Conservation (phyloP, 2,888 invertebrate species). For the Eurytoma californica region DNA sequence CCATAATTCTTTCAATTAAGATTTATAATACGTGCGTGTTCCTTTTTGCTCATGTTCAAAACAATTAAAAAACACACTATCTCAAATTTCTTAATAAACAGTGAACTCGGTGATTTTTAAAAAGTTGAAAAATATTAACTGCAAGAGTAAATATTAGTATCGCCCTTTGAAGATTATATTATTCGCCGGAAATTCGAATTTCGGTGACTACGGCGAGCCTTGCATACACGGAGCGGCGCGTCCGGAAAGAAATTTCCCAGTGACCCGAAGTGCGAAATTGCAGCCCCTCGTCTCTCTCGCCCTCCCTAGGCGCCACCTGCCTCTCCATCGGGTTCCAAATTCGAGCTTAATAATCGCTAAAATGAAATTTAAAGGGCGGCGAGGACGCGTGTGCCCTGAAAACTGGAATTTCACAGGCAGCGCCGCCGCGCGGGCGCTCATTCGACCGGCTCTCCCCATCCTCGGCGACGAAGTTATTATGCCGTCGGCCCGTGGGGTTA, state of each 20-base stretch:
- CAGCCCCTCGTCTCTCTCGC: background rate
- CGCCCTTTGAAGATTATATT: background rate
- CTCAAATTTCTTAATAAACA: no score
- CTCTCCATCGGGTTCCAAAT: slow-evolving; percentile 59
- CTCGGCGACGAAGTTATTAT: slow-evolving; percentile 57
- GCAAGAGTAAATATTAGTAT: background rate
- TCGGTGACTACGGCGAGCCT: background rate
- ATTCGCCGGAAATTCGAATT: slow-evolving; percentile 2
- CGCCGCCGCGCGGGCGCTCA: background rate
- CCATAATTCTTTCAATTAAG: slow-evolving; percentile 2
- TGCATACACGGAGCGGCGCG: background rate
- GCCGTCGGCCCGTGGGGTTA: slow-evolving; percentile 55
- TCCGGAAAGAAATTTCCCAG: slow-evolving; percentile 26
- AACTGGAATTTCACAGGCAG: slow-evolving; percentile 57
- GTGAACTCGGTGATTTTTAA: no score
- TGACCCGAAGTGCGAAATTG: slow-evolving; percentile 34
- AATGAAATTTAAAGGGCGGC: slow-evolving; percentile 65
- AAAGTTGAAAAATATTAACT: background rate
- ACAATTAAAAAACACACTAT: background rate
- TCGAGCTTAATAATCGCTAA: slow-evolving; percentile 65
- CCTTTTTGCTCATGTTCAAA: no score
- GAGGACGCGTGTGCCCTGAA: slow-evolving; percentile 48
- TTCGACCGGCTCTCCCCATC: slow-evolving; percentile 4
- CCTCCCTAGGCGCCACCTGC: no score
- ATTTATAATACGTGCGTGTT: background rate